Conservation (phyloP, 2,888 invertebrate species). For the Nephrotoma flavescens region DNA sequence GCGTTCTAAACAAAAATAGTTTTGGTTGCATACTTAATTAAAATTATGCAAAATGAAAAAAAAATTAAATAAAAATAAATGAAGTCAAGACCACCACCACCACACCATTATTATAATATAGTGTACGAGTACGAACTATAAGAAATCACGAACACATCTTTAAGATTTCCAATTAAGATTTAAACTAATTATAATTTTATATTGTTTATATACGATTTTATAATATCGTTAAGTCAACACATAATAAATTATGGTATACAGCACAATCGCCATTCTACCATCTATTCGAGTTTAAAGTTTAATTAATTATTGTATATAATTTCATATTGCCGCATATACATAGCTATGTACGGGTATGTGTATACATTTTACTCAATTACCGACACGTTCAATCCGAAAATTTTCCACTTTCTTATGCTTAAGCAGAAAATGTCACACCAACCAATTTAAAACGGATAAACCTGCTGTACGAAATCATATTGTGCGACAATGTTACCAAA, state of each 20-base stretch:
- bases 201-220: background rate
- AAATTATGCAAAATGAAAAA: background rate
- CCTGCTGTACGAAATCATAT: background rate
- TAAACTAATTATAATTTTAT: background rate
- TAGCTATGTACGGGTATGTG: no score
- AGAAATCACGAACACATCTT: background rate
- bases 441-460: background rate
- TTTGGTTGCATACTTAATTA: background rate
- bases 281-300: background rate
- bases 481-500: background rate
- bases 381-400: background rate
- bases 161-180: background rate
- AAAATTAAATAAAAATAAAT: background rate
- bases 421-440: background rate
- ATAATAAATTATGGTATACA: background rate
- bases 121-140: background rate
- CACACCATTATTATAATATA: background rate
- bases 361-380: background rate
- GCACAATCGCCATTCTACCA: background rate
- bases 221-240: background rate
- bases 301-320: background rate
- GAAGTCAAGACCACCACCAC: background rate
- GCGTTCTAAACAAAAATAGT: background rate
- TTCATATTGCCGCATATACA: background rate
- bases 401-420: no score